Evolutionary conservation across 2,113 vertebrate species (phyloP), one percentile per base, ranked within the genome.

Genomic region (Thoracochromis brauschi): DNA sequence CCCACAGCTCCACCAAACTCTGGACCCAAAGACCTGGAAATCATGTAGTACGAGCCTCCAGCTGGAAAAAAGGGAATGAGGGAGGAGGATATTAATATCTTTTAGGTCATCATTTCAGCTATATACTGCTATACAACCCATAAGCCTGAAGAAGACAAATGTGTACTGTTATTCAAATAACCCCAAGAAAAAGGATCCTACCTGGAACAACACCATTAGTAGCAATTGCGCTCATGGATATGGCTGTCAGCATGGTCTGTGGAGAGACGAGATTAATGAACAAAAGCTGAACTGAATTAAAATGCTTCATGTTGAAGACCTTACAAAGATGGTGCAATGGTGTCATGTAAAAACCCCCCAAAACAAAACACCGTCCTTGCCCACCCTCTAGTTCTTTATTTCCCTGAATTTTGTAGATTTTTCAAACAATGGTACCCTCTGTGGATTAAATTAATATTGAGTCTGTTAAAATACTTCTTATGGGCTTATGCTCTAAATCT

Each of bases 171-270:
- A 75, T 75, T 75, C 24, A 29, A 29, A 75, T 31, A 75, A 75
- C 42, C 42, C 31, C 17, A n/a, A n/a, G 60, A 65, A 47, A 26
- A 47, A 47, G 38, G 6, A 4, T 81, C 87, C 14, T 95, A 99
- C 98, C 98, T 97, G 98, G 98, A 83, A 99, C 98, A 1, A 99
- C 98, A 4, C 98, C 98, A 7, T 99, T 99, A 58, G 98, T 99
- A 53, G 98, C 98, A 29, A 99, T 98, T 12, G 98, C 98, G 81
- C 98, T 99, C 98, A 99, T 99, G 80, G 98, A 99, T 95, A 99
- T 99, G 63, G 98, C 97, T 1, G 98, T 99, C 90, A 99, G 95
- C 98, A 98, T 97, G 2, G 98, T 99, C 98, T 99, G 95, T 81
- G 21, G 51, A 84, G 71, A 83, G 42, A 82, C 29, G 8, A 81